Evolutionary conservation across 2,797 vertebrate species (phyloP), one percentile per base, ranked within the genome.

Genomic region (Diplodus puntazzo): DNA sequence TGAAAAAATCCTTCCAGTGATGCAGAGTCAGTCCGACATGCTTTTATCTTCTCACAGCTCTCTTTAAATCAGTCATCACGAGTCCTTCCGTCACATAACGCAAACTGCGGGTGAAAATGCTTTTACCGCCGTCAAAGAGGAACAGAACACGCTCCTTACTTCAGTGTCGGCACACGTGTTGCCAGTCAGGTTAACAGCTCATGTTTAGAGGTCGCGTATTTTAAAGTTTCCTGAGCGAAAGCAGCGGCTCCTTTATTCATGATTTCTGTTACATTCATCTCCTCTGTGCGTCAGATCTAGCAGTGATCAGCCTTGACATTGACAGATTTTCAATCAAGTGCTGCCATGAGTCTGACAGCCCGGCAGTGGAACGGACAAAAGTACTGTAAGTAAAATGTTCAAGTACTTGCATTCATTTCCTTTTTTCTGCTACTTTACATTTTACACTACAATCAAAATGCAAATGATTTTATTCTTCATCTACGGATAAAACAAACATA

Each of bases 11-110:
- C 43, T 21, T 80, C n/a, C 23, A 57, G 5, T 46, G 20, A 27
- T 27, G n/a, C 55, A 53, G 59, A 73, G 45, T 11, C 71, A 85
- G 66, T 80, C 42, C 34, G 59, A 50, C 49, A 12, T 5, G 43
- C 58, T 79, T 87, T 77, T 64, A 83, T 84, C 58, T 85, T 23
- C 73, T 59, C 70, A 48, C n/a, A 14, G 11, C 42, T 55, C n/a
- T 77, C 68, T 69, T 75, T 60, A 18, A 49, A 71, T 75, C 65
- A 58, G 27, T 65, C 80, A 83, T 89, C 61, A 69, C 54, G 69
- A 34, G 25, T 61, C 10, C 59, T 53, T 55, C 73, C 52, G 66
- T 79, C 73, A 57, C 68, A 14, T 46, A 53, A 76, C 58, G 48
- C 59, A 85, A 77, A 62, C 30, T 17, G 71, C 68, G 68, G n/a